A percentile compares a stretch with the other conserved stretches of the same genome.
Conservation (phyloP, 2,113 vertebrate genomes). For the Ariopsis seemanni region DNA sequence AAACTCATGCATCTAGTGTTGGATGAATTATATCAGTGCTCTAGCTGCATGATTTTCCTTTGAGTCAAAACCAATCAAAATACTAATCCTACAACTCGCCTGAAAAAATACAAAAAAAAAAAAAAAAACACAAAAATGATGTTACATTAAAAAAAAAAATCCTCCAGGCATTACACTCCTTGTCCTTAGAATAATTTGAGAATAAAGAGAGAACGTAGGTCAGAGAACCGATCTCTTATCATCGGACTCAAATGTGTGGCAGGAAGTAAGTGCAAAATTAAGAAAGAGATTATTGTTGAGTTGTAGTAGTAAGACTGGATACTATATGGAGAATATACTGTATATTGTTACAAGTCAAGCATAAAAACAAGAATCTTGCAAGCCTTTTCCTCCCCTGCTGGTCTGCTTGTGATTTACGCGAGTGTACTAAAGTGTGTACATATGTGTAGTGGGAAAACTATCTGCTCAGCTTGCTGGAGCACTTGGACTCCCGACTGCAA, state of each 20-base stretch:
- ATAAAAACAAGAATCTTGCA: constrained; percentile 15
- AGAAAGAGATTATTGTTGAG: constrained; percentile 23
- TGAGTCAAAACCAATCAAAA: constrained; percentile 10
- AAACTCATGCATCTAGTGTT: constrained; percentile 35
- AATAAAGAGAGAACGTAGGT: neutral
- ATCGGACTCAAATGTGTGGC: neutral
- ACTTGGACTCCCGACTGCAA: constrained; percentile 84
- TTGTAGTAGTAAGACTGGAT: constrained; percentile 7
- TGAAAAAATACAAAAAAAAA: neutral
- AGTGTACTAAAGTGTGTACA: neutral
- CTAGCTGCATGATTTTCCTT: constrained; percentile 31
- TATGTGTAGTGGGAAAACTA: constrained; percentile 69
- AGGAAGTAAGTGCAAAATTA: constrained; percentile 13
- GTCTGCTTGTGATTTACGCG: neutral
- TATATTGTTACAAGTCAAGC: constrained; percentile 3
- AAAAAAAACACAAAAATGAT: neutral
- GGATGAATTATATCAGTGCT: constrained; percentile 34
- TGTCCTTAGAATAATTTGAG: constrained; percentile 2
- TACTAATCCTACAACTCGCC: constrained; percentile 19
- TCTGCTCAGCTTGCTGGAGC: constrained; percentile 94
- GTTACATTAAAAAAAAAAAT: neutral
- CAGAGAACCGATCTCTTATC: neutral
- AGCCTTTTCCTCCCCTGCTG: constrained; percentile 48
- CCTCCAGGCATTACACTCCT: neutral
- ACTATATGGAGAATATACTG: constrained; percentile 5